Evolutionary conservation across 2,888 invertebrate species (phyloP).

Genomic region (Onchidella celtica): DNA sequence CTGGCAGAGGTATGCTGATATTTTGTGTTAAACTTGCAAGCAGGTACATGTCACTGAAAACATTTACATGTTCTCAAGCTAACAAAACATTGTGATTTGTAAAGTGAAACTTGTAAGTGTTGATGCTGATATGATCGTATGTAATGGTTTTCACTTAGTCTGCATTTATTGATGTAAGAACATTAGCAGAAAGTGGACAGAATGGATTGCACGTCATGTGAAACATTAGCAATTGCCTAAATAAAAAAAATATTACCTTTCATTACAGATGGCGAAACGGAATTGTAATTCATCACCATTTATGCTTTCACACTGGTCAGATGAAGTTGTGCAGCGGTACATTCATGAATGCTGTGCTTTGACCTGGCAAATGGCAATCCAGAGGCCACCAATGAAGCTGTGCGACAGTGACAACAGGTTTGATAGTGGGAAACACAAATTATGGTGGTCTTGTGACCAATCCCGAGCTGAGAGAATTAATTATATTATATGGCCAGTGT

Average conservation of each 20-base stretch:
- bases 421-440: slow-evolving; percentile 68
- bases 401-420: slow-evolving; percentile 61
- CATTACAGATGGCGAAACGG: slow-evolving; percentile 60
- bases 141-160: too few relatives aligned
- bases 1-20: slow-evolving; percentile 60
- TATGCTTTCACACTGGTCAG: slow-evolving; percentile 50
- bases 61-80: too few relatives aligned
- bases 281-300: slow-evolving; percentile 48
- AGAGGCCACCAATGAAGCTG: slow-evolving; percentile 70
- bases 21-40: too few relatives aligned
- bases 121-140: too few relatives aligned
- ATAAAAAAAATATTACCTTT: not conserved
- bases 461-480: slow-evolving; percentile 62
- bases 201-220: too few relatives aligned
- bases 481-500: slow-evolving; percentile 73
- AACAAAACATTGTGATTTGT: too few relatives aligned
- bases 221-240: too few relatives aligned
- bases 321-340: slow-evolving; percentile 60
- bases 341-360: slow-evolving; percentile 63
- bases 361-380: slow-evolving; percentile 76
- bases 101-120: too few relatives aligned
- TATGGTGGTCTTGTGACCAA: slow-evolving; percentile 76
- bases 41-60: too few relatives aligned
- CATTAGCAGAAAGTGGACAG: too few relatives aligned
- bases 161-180: too few relatives aligned